Conservation (phyloP, 2,113 vertebrate genomes). For the Pycnonotus jocosus region DNA sequence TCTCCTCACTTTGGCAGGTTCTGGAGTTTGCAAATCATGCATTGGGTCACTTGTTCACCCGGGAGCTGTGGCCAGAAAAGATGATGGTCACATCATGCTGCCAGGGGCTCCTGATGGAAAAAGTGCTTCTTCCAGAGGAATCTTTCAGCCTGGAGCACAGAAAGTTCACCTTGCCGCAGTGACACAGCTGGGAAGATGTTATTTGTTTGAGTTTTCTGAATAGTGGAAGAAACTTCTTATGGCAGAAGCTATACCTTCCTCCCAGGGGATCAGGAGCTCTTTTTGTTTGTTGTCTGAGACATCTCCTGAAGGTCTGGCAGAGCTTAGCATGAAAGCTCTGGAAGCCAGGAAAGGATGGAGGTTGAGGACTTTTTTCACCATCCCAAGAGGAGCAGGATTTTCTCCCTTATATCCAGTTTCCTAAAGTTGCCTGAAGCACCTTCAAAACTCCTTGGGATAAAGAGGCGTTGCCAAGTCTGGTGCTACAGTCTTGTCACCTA, state of each 20-base stretch:
- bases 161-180: neutral
- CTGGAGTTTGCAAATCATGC: neutral
- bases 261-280: neutral
- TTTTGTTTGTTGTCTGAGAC: neutral
- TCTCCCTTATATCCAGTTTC: neutral
- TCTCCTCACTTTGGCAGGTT: neutral
- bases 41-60: neutral
- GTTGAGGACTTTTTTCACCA: neutral
- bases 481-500: fast-evolving
- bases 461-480: neutral
- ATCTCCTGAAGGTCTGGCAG: neutral
- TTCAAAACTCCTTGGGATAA: neutral
- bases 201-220: neutral
- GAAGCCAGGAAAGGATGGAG: neutral
- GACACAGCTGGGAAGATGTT: neutral
- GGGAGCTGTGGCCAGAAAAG: neutral
- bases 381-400: neutral
- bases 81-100: fast-evolving
- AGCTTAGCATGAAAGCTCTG: neutral
- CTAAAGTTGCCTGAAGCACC: neutral
- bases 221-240: neutral
- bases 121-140: neutral
- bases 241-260: neutral
- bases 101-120: neutral
- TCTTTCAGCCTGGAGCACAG: neutral